phyloP scores from a whole-genome alignment of 1,140 invertebrate species.

The Drosophila asahinai region DNA sequence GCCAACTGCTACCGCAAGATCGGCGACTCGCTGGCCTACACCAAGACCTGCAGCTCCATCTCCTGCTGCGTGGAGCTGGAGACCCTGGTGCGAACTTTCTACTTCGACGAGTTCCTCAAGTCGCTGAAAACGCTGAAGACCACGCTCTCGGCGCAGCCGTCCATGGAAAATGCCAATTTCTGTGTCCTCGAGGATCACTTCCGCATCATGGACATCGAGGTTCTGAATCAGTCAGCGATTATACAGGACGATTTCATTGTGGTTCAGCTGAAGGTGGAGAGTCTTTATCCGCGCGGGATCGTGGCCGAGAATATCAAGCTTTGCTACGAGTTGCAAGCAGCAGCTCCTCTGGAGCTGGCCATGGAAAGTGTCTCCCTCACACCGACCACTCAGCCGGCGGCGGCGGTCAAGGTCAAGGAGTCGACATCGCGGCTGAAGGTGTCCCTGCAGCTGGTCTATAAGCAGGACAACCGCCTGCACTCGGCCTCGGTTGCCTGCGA shows the following conservation, averaged over 20 bases:
- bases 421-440: constrained; percentile 56
- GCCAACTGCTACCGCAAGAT: constrained; percentile 93
- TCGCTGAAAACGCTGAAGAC: constrained; percentile 87
- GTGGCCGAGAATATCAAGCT: constrained; percentile 86
- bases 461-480: constrained; percentile 91
- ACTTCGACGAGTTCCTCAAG: constrained; percentile 91
- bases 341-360: constrained; percentile 40
- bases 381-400: background rate
- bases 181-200: constrained; percentile 84
- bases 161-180: constrained; percentile 76
- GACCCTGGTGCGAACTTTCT: constrained; percentile 90
- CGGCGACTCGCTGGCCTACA: constrained; percentile 90
- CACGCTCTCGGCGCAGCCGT: constrained; percentile 85
- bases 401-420: constrained; percentile 45
- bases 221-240: constrained; percentile 70
- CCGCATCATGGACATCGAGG: constrained; percentile 67
- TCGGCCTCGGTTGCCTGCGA: constrained; percentile 88
- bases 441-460: constrained; percentile 90
- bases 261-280: constrained; percentile 87
- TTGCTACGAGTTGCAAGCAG: constrained; percentile 85
- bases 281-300: constrained; percentile 87
- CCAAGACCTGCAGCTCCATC: constrained; percentile 91
- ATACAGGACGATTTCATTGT: constrained; percentile 87
- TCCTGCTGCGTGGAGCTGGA: constrained; percentile 90
- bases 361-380: constrained; percentile 47